Evolutionary conservation across 2,888 invertebrate species (phyloP).

Genomic region (Argyra leucocephala): DNA sequence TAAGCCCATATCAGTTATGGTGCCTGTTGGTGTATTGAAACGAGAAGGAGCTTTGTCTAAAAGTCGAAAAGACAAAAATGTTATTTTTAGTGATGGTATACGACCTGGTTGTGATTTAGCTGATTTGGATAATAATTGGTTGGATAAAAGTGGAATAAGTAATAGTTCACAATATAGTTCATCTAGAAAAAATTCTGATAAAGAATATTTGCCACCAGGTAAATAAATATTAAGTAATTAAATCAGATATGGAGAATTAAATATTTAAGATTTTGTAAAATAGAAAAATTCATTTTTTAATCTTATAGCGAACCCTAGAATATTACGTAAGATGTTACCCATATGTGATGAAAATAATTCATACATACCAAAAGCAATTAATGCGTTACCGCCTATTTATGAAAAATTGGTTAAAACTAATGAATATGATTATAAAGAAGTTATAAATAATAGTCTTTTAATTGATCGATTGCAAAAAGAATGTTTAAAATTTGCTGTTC

Average conservation of each 20-base stretch:
- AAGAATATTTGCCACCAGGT: not conserved
- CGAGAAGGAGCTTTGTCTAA: conserved; percentile 44
- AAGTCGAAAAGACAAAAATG: conserved; percentile 56
- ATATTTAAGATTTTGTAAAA: not conserved
- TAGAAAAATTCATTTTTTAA: too few relatives aligned
- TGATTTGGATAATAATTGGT: conserved; percentile 60
- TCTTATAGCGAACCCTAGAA: conserved; percentile 23
- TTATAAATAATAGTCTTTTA: conserved; percentile 47
- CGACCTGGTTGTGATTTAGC: conserved; percentile 75
- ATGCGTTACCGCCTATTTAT: conserved; percentile 48
- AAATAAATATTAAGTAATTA: not conserved
- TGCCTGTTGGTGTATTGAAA: conserved; percentile 74
- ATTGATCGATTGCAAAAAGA: conserved; percentile 52
- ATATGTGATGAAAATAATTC: conserved; percentile 34
- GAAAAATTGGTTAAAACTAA: conserved; percentile 30
- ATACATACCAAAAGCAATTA: conserved; percentile 42
- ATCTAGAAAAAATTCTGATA: not conserved
- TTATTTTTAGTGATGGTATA: conserved; percentile 84
- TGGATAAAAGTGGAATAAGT: conserved; percentile 31
- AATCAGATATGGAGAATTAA: too few relatives aligned
- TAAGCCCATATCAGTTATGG: conserved; percentile 65
- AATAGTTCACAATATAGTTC: conserved; percentile 5
- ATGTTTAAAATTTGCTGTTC: conserved; percentile 62
- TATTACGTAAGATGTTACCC: conserved; percentile 31
- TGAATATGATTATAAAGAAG: conserved; percentile 36